A percentile compares a stretch with the other conserved stretches of the same genome.
These are phyloP conservation scores for Chirona hameri DNA, from an alignment of 2,888 invertebrate genomes.

Conservation along the genomic window DNA sequence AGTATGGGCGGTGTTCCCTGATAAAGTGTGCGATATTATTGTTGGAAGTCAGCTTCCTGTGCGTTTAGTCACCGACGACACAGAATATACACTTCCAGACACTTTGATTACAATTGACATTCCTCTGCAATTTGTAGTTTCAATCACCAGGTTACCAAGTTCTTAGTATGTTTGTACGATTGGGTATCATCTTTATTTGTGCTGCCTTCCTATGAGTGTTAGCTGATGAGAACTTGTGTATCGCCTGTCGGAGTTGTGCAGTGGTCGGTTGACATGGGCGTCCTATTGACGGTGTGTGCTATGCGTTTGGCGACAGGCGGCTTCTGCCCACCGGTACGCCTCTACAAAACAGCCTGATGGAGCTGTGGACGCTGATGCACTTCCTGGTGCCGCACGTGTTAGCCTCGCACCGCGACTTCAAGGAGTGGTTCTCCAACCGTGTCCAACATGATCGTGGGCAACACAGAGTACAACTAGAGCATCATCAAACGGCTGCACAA, in stretches of 20 bases:
- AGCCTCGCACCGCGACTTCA: constrained; percentile 78
- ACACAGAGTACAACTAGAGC: constrained; percentile 82
- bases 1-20: too few relatives aligned
- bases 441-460: constrained; percentile 92
- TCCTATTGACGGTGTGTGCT: constrained; percentile 34
- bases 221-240: not conserved
- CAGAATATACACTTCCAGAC: too few relatives aligned
- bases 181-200: too few relatives aligned
- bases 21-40: too few relatives aligned
- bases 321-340: constrained; percentile 91
- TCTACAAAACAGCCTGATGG: constrained; percentile 92
- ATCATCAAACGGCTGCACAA: constrained; percentile 86
- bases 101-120: too few relatives aligned
- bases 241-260: not conserved
- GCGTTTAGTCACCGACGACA: too few relatives aligned
- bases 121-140: too few relatives aligned
- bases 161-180: too few relatives aligned
- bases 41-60: too few relatives aligned
- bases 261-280: not conserved
- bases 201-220: too few relatives aligned
- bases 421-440: constrained; percentile 99
- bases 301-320: constrained; percentile 57
- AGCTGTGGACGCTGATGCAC: constrained; percentile 97
- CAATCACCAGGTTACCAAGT: too few relatives aligned
- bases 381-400: constrained; percentile 97